Conservation (phyloP, 2,797 vertebrate species). For the Ceryle rudis region DNA sequence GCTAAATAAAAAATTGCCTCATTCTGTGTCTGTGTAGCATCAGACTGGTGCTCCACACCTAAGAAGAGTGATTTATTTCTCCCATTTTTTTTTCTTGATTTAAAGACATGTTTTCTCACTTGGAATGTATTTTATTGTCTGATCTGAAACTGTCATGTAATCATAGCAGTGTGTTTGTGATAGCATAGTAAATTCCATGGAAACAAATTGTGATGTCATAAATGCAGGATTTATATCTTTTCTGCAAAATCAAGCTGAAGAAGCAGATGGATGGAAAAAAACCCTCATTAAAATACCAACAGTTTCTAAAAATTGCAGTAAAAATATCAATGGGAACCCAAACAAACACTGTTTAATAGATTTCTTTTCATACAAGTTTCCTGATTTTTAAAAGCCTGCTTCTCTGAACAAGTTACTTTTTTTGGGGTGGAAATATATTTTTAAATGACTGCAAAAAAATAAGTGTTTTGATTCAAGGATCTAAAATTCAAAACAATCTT, state of each 20-base stretch:
- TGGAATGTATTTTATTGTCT: constrained; percentile 26
- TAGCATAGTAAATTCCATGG: constrained; percentile 51
- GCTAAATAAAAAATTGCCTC: not conserved
- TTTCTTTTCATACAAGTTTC: constrained; percentile 50
- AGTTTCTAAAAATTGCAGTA: constrained; percentile 47
- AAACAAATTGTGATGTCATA: constrained; percentile 63
- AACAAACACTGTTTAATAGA: constrained; percentile 54
- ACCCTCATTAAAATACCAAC: constrained; percentile 50
- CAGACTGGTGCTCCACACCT: not conserved
- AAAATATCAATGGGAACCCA: constrained; percentile 58
- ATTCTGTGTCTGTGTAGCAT: not conserved
- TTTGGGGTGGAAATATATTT: constrained; percentile 18
- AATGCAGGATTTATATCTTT: constrained; percentile 49
- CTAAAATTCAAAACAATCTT: constrained; percentile 60
- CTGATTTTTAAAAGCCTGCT: constrained; percentile 53
- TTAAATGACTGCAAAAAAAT: constrained; percentile 27
- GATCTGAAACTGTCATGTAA: constrained; percentile 40
- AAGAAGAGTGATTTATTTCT: constrained; percentile 9
- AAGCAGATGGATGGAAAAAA: constrained; percentile 46
- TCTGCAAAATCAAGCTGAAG: constrained; percentile 41
- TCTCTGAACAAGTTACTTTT: constrained; percentile 20
- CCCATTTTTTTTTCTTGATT: not conserved
- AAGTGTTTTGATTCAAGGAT: constrained; percentile 52
- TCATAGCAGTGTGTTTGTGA: constrained; percentile 46
- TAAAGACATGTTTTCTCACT: constrained; percentile 23